Evolutionary conservation across 2,113 vertebrate species (phyloP).

Genomic region (Eulemur rufifrons): DNA sequence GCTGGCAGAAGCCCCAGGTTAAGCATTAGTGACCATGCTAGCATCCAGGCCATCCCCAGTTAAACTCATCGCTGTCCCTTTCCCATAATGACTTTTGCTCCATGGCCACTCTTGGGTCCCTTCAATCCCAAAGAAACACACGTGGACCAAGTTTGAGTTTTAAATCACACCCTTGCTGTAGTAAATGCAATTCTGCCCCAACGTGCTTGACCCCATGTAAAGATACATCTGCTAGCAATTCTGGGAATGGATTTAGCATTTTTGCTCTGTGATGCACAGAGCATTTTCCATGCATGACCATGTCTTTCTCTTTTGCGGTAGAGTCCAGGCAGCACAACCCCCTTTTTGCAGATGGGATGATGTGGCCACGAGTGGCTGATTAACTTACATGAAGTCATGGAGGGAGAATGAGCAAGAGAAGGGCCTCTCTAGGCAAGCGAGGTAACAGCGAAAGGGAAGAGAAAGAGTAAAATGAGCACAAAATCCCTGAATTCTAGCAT

Average conservation of each 20-base stretch:
- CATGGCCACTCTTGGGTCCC: background rate
- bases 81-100: background rate
- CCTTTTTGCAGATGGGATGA: background rate
- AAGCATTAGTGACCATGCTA: background rate
- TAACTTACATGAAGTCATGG: background rate
- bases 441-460: background rate
- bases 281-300: background rate
- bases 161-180: background rate
- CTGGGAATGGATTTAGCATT: background rate
- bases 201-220: background rate
- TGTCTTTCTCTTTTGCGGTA: background rate
- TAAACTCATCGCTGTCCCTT: background rate
- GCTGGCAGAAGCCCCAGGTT: background rate
- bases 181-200: background rate
- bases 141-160: background rate
- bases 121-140: background rate
- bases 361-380: background rate
- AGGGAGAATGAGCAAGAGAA: background rate
- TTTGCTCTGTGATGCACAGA: background rate
- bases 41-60: background rate
- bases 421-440: background rate
- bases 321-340: background rate
- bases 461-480: background rate
- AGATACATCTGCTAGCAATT: slow-evolving; percentile 17
- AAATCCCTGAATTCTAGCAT: rapidly evolving